Evolutionary conservation across 2,113 vertebrate genomes (phyloP), one percentile per base, ranked within the genome.

Genomic region (Xerus inauris): DNA sequence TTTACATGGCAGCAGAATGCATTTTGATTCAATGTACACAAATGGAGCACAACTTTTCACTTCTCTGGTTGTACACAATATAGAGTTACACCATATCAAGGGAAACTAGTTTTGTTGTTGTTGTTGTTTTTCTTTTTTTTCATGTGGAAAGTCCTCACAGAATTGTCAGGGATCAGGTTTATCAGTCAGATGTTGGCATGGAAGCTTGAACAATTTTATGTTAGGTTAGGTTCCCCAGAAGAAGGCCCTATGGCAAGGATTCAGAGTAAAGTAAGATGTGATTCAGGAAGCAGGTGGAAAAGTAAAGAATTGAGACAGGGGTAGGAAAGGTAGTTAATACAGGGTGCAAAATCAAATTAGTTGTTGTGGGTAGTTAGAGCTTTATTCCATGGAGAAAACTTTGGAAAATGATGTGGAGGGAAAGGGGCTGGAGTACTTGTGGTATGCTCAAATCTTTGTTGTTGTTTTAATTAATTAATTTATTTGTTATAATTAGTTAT

Each of bases 81-180:
- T n/a, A n/a, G n/a, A n/a, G n/a, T n/a, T n/a, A n/a, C n/a, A n/a
- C n/a, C 32, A 92, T 80, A 86, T 77, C 40, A 91, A 86, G 45
- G 59, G 47, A 91, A 30, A 35, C 51, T 71, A 49, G n/a, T 42
- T 32, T 82, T 87, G 54, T 87, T 91, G 86, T 85, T 79, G 28
- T 62, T 62, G 26, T 65, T 35, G 65, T 67, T 35, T 32, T n/a
- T 16, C 11, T 75, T 72, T 38, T 38, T 38, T 72, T 72, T 2
- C 11, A 65, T 13, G 12, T 40, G 45, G 26, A 77, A 88, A 81
- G 30, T 94, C 92, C 84, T 45, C 85, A 92, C 87, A 94, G 72
- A 17, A 38, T 82, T 89, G 42, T 35, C 57, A 64, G 51, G 57
- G 17, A 72, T 93, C 79, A 86, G 57, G 79, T 19, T 89, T 47